These are phyloP conservation scores for Pachyrhynchus sulphureomaculatus DNA, from an alignment of 1,140 invertebrate genomes.

Conservation along the genomic window DNA sequence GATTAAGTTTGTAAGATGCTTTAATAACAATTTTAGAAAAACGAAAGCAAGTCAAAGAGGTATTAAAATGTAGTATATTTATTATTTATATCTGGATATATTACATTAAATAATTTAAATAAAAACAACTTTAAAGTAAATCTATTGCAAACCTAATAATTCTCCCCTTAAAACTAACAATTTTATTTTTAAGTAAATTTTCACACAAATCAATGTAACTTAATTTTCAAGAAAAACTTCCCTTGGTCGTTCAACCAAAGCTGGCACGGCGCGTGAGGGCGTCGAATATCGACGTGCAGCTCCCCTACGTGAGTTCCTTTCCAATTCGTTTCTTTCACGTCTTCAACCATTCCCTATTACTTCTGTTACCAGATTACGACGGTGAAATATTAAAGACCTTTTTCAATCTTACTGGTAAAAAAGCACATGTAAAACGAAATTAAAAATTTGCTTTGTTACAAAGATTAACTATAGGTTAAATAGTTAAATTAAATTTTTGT, in stretches of 20 bases:
- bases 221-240: slow-evolving; percentile 12
- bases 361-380: slow-evolving; percentile 7
- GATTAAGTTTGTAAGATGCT: too few relatives aligned
- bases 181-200: slow-evolving; percentile 1
- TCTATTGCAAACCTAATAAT: too few relatives aligned
- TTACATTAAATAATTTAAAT: too few relatives aligned
- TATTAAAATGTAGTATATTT: too few relatives aligned
- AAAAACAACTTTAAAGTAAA: too few relatives aligned
- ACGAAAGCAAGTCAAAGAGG: too few relatives aligned
- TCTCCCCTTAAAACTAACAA: too few relatives aligned
- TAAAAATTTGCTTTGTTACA: not conserved
- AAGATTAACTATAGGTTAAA: too few relatives aligned
- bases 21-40: too few relatives aligned
- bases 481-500: too few relatives aligned
- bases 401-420: not conserved
- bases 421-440: not conserved
- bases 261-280: slow-evolving; percentile 10
- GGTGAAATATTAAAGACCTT: not conserved
- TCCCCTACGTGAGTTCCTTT: slow-evolving; percentile 3
- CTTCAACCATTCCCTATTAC: slow-evolving; percentile 10
- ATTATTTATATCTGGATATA: too few relatives aligned
- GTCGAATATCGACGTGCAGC: slow-evolving; percentile 13
- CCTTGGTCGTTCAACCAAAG: slow-evolving; percentile 8
- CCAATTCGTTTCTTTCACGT: slow-evolving; percentile 8
- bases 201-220: slow-evolving; percentile 5